Evolutionary conservation across 2,113 vertebrate species (phyloP), one percentile per base, ranked within the genome.

Genomic region (Equus przewalskii): DNA sequence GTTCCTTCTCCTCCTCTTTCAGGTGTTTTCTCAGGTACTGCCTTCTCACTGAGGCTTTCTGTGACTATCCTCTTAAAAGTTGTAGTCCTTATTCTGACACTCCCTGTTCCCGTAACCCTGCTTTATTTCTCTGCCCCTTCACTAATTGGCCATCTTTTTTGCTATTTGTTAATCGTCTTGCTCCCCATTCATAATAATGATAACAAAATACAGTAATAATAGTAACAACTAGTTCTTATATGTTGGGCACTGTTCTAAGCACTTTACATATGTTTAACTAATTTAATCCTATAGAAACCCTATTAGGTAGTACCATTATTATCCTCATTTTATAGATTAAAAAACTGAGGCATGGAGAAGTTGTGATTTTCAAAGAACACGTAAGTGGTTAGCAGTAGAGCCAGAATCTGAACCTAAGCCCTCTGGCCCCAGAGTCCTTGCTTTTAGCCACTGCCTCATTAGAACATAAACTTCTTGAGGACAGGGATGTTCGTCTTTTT

Each of bases 291-390:
- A 78, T 62, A 62, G 80, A 93, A 80, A 81, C 41, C 26, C 15
- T 69, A 2, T 80, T 90, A 67, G 60, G 22, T 0, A 22, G 15
- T 81, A 69, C 26, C 69, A 30, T 86, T 91, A n/a, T 97, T 79
- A 73, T 75, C 21, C 30, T 12, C 33, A 36, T 83, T 91, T 96
- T 94, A 84, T 26, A 91, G 56, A 36, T 75, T 67, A 44, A 81
- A 51, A 67, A 65, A 89, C 24, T 80, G 33, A 94, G 86, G 16
- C 67, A 62, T 62, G n/a, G 44, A 69, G 36, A 93, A 82, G 65
- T 93, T 70, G 7, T 81, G 49, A 81, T 97, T 91, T 95, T 86
- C 58, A 90, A 19, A 73, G 46, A 97, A 75, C 26, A 51, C 22
- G 14, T 46, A 56, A 26, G 13, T 83, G 3, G 58, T 94, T 80